Percentiles rank a stretch among this genome's conserved stretches.
These are phyloP conservation scores for Metallyticus violacea DNA, from an alignment of 2,888 invertebrate species.

Conservation along the genomic window DNA sequence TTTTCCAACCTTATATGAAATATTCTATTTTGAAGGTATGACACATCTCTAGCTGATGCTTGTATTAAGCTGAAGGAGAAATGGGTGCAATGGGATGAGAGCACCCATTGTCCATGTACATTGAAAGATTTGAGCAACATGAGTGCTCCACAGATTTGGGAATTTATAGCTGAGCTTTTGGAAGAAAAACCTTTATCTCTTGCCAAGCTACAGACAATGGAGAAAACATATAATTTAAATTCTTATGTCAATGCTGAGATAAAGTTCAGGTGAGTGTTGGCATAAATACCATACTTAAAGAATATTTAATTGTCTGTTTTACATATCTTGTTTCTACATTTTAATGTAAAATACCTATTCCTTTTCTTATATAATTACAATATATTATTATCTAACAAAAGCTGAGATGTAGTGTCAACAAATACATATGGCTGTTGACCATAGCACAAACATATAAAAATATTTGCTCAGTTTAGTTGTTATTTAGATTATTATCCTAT, in stretches of 20 bases:
- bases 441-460: no score
- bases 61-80: slow-evolving; percentile 56
- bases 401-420: no score
- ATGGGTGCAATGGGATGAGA: slow-evolving; percentile 53
- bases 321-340: no score
- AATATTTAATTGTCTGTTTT: no score
- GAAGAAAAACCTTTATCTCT: slow-evolving; percentile 54
- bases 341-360: no score
- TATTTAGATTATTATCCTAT: no score
- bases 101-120: slow-evolving; percentile 47
- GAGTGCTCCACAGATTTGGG: slow-evolving; percentile 62
- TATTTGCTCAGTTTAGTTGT: no score
- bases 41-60: slow-evolving; percentile 62
- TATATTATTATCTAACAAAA: no score
- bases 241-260: slow-evolving; percentile 75
- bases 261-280: slow-evolving; percentile 48
- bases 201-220: slow-evolving; percentile 59
- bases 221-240: slow-evolving; percentile 63
- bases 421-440: no score
- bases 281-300: not conserved
- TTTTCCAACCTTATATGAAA: no score
- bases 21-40: slow-evolving; percentile 53
- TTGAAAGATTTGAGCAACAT: slow-evolving; percentile 55
- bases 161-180: slow-evolving; percentile 66
- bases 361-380: no score